Conservation (phyloP, 1,140 invertebrate genomes). For the Drosophila erecta region DNA sequence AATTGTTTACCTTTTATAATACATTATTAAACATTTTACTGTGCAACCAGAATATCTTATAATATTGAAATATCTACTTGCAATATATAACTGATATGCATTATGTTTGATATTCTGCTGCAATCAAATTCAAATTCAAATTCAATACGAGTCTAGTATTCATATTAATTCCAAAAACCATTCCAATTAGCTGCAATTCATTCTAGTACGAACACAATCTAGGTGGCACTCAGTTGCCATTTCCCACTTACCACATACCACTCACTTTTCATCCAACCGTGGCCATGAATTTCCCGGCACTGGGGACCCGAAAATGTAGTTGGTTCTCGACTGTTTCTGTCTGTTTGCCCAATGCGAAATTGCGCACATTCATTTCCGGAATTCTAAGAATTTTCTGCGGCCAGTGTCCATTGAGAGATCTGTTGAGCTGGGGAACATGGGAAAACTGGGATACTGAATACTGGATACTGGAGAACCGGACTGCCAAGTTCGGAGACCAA, state of each 20-base stretch:
- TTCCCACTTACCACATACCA: conserved; percentile 2
- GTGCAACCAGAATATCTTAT: background rate
- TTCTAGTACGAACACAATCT: conserved; percentile 25
- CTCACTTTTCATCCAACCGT: background rate
- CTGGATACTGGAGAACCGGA: background rate
- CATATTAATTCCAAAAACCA: conserved; percentile 9
- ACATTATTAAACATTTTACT: no score
- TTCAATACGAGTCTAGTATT: conserved; percentile 3
- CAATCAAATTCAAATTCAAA: background rate
- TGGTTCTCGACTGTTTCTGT: conserved; percentile 3
- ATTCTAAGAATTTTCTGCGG: conserved; percentile 37
- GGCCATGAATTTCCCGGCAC: conserved; percentile 10
- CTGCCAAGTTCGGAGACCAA: background rate
- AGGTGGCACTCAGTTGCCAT: conserved; percentile 9
- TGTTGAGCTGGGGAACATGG: background rate
- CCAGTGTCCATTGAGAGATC: conserved; percentile 13
- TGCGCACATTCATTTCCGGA: conserved; percentile 73
- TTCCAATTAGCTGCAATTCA: conserved; percentile 37
- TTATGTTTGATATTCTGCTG: no score
- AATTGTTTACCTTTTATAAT: no score
- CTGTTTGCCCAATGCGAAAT: conserved; percentile 44
- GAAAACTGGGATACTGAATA: background rate
- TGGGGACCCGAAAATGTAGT: conserved; percentile 44
- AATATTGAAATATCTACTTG: no score
- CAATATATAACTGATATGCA: no score